A percentile compares a stretch with the other conserved stretches of the same genome.
Evolutionary conservation across 2,888 invertebrate species (phyloP).

Genomic region (Brachynemurus nebulosus): DNA sequence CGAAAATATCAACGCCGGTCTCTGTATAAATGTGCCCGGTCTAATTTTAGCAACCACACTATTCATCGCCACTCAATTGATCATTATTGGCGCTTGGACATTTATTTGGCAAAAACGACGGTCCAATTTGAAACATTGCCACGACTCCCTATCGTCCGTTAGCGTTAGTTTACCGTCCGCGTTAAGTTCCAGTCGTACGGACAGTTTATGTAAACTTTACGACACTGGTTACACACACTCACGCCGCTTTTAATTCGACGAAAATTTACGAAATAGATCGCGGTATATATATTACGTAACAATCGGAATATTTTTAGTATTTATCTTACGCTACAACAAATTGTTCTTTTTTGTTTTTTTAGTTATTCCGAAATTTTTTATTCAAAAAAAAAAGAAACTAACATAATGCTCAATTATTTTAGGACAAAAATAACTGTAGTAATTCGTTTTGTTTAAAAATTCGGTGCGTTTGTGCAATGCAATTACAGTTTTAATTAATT

Average conservation of each 20-base stretch:
- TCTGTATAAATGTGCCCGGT: slow-evolving; percentile 66
- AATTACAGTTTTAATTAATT: no score
- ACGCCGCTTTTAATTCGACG: slow-evolving; percentile 30
- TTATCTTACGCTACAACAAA: no score
- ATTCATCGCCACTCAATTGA: slow-evolving; percentile 75
- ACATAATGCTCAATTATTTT: no score
- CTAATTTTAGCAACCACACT: slow-evolving; percentile 74
- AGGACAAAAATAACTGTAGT: no score
- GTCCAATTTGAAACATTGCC: slow-evolving; percentile 34
- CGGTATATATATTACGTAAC: no score
- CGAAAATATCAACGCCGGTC: slow-evolving; percentile 33
- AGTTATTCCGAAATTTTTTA: no score
- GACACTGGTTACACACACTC: slow-evolving; percentile 73
- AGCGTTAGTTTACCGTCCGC: slow-evolving; percentile 52
- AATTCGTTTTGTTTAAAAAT: no score
- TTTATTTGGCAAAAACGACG: slow-evolving; percentile 74
- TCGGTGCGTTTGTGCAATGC: no score
- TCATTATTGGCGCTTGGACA: slow-evolving; percentile 77
- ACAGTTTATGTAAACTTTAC: slow-evolving; percentile 76
- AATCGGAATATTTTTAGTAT: no score
- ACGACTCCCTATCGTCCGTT: slow-evolving; percentile 45
- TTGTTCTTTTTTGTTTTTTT: no score
- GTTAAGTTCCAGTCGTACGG: slow-evolving; percentile 42
- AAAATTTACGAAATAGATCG: no score
- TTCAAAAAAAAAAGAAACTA: no score